Evolutionary conservation across 1,140 invertebrate genomes (phyloP), one percentile per base, ranked within the genome.

Genomic region (Drosophila quadrilineata): DNA sequence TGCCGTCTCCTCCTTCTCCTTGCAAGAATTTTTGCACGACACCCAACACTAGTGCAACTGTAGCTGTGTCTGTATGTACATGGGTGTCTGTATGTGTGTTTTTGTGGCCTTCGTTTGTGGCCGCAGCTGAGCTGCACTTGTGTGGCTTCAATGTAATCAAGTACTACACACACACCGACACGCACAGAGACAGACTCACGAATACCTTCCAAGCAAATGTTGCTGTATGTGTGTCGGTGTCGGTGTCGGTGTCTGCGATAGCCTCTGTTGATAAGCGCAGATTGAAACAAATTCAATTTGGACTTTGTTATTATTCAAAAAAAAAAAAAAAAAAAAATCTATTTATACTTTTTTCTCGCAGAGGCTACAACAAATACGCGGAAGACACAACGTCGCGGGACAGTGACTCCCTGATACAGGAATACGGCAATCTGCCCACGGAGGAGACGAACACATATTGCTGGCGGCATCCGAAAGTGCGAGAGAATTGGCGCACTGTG

Each of bases 401-500:
- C 85, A 95, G 94, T 41, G 94, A 95, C 88, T 96, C 95, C 1
- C 91, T 95, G 10, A 95, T 96, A 65, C 94, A 95, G 79, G 94
- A 95, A 90, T 94, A 93, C 87, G 92, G 93, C 10, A 91, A 92
- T 80, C 90, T 92, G 24, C 90, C 88, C 49, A 91, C 91, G 54
- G 92, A 93, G 69, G 92, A 92, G 59, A 90, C 91, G 16, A 91
- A 88, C 57, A 89, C 90, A 87, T 93, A 94, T 59, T 96, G 95
- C 91, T 95, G 94, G 91, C 92, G 93, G 35, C 95, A 96, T 90
- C 95, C 95, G 1, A 95, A 96, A 90, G 94, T 96, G 17, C 90
- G 93, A 68, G 95, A 96, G 86, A 96, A 96, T 87, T 96, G 95
- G 95, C 94, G 94, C 86, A 95, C 95, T 69, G 95, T 96, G 3